Conservation (phyloP, 2,888 invertebrate genomes). For the Rhamnusium bicolor region DNA sequence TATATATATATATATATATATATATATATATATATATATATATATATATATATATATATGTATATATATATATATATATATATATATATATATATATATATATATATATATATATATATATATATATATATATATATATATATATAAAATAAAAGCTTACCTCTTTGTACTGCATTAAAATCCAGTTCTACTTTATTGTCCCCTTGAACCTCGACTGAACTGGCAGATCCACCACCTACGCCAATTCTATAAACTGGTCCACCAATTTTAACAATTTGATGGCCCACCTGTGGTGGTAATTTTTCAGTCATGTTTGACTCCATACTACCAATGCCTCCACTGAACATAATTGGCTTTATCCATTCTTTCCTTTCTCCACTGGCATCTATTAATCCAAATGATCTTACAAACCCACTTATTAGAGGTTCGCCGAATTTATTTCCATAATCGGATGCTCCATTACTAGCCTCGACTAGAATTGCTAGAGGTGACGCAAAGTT, state of each 20-base stretch:
- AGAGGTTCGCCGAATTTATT: constrained; percentile 99
- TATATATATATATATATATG: no score
- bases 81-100: no score
- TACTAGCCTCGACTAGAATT: constrained; percentile 95
- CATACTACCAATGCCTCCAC: constrained; percentile 90
- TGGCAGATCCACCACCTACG: constrained; percentile 98
- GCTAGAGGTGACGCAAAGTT: constrained; percentile 94
- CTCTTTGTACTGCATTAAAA: constrained; percentile 97
- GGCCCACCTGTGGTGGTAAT: constrained; percentile 83
- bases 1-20: no score
- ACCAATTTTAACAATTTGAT: constrained; percentile 95
- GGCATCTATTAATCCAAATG: constrained; percentile 85
- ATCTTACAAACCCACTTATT: constrained; percentile 90
- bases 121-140: background rate
- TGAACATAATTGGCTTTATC: constrained; percentile 99
- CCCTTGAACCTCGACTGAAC: constrained; percentile 95
- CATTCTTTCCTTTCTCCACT: constrained; percentile 84
- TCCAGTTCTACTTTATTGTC: constrained; percentile 89
- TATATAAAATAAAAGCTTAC: constrained; percentile 36
- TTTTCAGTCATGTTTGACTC: constrained; percentile 88
- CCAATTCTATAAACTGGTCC: constrained; percentile 98
- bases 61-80: no score
- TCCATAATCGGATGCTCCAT: constrained; percentile 98
- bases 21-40: no score
- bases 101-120: no score